phyloP scores from a whole-genome alignment of 2,113 vertebrate genomes.

The Garra rufa region DNA sequence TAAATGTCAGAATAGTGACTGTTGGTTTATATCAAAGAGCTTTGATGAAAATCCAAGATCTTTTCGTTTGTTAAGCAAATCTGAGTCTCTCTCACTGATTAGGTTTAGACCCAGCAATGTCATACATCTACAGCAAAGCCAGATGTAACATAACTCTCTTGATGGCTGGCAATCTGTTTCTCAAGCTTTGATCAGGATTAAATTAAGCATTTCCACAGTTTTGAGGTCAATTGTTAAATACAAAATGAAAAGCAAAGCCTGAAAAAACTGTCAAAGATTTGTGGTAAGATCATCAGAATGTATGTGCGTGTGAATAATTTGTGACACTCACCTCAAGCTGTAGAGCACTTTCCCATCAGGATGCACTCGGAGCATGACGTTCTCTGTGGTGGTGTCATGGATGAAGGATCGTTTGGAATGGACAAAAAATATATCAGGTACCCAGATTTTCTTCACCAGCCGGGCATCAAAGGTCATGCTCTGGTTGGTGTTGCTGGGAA shows the following conservation, averaged over 20 bases:
- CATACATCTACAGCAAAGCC: neutral
- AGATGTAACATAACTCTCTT: neutral
- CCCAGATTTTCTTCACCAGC: slow-evolving; percentile 95
- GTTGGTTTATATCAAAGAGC: neutral
- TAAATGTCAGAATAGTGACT: neutral
- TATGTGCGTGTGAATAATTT: neutral
- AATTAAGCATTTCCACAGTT: neutral
- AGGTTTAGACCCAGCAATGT: neutral
- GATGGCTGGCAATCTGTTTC: neutral
- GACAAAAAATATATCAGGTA: slow-evolving; percentile 94
- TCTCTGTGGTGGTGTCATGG: slow-evolving; percentile 93
- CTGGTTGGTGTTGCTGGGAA: slow-evolving; percentile 89
- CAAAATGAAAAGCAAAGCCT: neutral
- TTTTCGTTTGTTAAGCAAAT: neutral
- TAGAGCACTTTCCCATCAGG: slow-evolving; percentile 94
- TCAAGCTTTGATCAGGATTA: neutral
- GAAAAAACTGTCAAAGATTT: neutral
- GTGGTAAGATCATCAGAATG: neutral
- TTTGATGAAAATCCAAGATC: neutral
- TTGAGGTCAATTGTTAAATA: neutral
- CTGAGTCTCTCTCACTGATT: neutral
- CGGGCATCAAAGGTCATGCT: slow-evolving; percentile 95
- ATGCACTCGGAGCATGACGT: slow-evolving; percentile 92
- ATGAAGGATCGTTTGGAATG: slow-evolving; percentile 95
- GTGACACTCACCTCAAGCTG: slow-evolving; percentile 85